These are phyloP conservation scores for Gymnoscopelus microlampas DNA, from an alignment of 2,797 vertebrate genomes.

Conservation along the genomic window DNA sequence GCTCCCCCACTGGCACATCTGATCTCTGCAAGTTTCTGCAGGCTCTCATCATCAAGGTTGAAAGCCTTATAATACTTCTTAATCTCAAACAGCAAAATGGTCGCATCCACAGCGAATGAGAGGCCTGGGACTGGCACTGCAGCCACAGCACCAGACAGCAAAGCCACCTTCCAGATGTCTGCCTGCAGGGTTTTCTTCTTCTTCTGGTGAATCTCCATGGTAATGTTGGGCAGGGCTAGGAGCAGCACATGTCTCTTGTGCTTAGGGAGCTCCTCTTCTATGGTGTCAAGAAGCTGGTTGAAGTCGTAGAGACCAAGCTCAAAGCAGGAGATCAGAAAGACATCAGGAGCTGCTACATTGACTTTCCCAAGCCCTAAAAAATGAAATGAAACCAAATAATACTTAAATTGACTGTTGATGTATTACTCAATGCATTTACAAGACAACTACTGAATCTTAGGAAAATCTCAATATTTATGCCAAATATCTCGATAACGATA, in stretches of 20 bases:
- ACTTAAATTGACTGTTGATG: too few species aligned
- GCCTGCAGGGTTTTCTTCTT: constrained; percentile 15
- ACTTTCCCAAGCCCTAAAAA: background rate
- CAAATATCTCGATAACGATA: too few species aligned
- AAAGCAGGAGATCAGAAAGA: constrained; percentile 77
- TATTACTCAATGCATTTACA: too few species aligned
- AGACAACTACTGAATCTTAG: too few species aligned
- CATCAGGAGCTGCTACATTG: constrained; percentile 14
- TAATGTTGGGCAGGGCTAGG: constrained; percentile 11
- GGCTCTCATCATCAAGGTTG: background rate
- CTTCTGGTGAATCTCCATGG: background rate
- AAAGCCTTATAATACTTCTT: accelerated
- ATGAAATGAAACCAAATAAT: background rate
- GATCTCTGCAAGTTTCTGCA: background rate
- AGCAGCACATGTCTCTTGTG: constrained; percentile 23
- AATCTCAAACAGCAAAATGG: accelerated
- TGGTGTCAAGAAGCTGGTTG: constrained; percentile 1
- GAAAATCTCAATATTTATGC: too few species aligned
- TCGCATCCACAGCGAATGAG: background rate
- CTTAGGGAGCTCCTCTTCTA: constrained; percentile 31
- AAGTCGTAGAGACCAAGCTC: constrained; percentile 68
- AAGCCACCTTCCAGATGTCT: background rate
- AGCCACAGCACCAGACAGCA: background rate
- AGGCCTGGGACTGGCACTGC: background rate
- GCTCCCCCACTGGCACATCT: accelerated